Conservation (phyloP, 2,113 vertebrate genomes). For the human (Homo sapiens) region GRCh38 chr4:14592501-14593000, state of each 20-base stretch:
- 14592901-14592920: background rate
- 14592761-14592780: background rate
- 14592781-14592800: background rate
- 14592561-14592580: background rate
- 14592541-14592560: background rate
- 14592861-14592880: background rate
- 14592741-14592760: background rate
- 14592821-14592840: background rate
- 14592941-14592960: background rate
- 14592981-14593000: background rate
- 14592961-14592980: background rate
- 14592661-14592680: background rate
- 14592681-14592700: background rate
- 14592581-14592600: background rate
- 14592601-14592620: background rate
- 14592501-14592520: background rate
- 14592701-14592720: background rate
- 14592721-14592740: background rate
- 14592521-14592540: background rate
- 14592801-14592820: background rate
- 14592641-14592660: too few relatives aligned
- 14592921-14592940: background rate
- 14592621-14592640: background rate
- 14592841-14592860: background rate
- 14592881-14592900: background rate